Evolutionary conservation across 1,140 invertebrate species (phyloP), one percentile per base, ranked within the genome.

Genomic region (Drosophila rhopaloa): DNA sequence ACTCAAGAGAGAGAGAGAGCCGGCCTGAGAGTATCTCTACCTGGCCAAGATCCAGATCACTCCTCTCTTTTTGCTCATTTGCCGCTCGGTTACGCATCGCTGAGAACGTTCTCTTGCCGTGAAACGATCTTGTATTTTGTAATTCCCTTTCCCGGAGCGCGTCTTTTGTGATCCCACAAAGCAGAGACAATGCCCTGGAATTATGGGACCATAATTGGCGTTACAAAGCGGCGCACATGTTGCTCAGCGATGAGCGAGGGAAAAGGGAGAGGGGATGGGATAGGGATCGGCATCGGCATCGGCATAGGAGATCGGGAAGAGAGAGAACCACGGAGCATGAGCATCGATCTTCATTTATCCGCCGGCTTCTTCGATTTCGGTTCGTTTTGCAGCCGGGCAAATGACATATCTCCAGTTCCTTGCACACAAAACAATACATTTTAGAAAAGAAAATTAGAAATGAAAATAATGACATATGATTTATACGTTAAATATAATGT

Each of bases 181-280:
- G 83, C 6, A 89, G 72, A 74, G 66, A 91, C 89, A 91, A 91
- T 91, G 81, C 67, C 79, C 81, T 91, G 75, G 63, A 89, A 91
- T 91, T 91, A 91, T 89, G 89, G 66, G 67, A 75, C 86, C 86
- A 90, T 90, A 90, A 90, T 90, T 90, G 86, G 86, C 86, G 86
- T 90, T 90, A 90, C 86, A 90, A 90, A 90, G 65, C 72, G 55
- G 86, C 72, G 81, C 85, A 85, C 81, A 90, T 90, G 85, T 90
- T 85, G 85, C 72, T 55, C 66, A 53, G 9, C 37, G 9, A 50
- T 13, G 27, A 38, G 47, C 53, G 35, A 27, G 60, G 27, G 27
- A 51, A 4, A 9, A 9, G 47, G 27, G 24, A 58, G 19, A 43
- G 35, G 9, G 48, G 4, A 19, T 6, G 13, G 41, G 24, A 11